Evolutionary conservation across 2,797 vertebrate species (phyloP), one percentile per base, ranked within the genome.

Genomic region (Glyptemys insculpta): DNA sequence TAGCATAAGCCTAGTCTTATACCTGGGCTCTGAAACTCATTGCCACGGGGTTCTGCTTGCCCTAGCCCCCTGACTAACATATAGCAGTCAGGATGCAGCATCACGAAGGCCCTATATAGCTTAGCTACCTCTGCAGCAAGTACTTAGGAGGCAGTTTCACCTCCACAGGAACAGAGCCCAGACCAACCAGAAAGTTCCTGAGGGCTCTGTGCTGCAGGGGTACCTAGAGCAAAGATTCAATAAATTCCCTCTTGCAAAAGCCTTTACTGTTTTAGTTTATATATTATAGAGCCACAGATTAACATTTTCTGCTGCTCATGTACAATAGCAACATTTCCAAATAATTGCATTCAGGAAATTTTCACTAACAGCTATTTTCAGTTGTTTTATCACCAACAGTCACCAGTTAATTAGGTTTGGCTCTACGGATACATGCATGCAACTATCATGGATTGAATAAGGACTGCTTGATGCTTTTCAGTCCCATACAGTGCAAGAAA

Each of bases 301-400:
- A 76, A 62, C 56, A 78, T 49, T 89, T 4, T 16, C 52, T 62
- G 4, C 41, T 90, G 50, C 23, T 91, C n/a, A 86, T 10, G 65
- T 88, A 94, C 83, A 74, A 52, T 65, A 86, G 41, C 5, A 90
- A 52, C 5, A 31, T 86, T 89, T 92, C 74, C 21, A 84, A 93
- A 37, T 84, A 89, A 79, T 25, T 59, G 82, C 56, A 82, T 29
- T 56, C 41, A 54, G 9, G 85, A 94, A 86, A 92, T 76, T 56
- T 34, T 81, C 57, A 94, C 6, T 62, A 88, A 0, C 12, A 79
- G 44, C 7, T 79, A 6, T 23, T 90, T 91, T 89, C 3, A 12
- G 37, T 76, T 85, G 34, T 80, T 91, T 91, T 5, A 14, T 95
- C 50, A n/a, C 12, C 49, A n/a, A 10, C 8, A 85, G 47, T 87